Evolutionary conservation across 2,888 invertebrate genomes (phyloP).

Genomic region (Cheiracanthium punctorium): DNA sequence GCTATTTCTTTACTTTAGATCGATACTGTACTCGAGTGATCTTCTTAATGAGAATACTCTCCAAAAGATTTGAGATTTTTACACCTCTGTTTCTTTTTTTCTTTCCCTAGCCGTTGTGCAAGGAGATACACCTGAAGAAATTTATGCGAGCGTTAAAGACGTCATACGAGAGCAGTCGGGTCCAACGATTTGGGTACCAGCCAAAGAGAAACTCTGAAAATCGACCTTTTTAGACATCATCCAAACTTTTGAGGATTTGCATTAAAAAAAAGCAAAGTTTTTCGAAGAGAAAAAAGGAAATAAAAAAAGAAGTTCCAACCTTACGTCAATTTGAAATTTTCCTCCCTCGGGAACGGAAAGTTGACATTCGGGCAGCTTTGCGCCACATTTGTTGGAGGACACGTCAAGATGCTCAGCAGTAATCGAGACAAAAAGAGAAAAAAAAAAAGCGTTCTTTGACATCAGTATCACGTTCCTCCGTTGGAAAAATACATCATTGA

Average conservation of each 20-base stretch:
- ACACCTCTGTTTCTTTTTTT: background rate
- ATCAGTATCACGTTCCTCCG: background rate
- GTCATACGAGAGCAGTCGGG: constrained; percentile 96
- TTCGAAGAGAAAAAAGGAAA: too few relatives aligned
- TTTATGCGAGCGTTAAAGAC: constrained; percentile 94
- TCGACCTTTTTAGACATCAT: background rate
- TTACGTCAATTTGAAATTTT: background rate
- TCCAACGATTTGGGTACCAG: constrained; percentile 97
- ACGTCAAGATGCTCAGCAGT: background rate
- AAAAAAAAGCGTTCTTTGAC: too few relatives aligned
- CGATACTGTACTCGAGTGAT: too few relatives aligned
- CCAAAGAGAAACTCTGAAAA: constrained; percentile 82
- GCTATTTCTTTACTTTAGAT: too few relatives aligned
- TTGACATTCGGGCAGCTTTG: constrained; percentile 2
- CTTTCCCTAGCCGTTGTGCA: constrained; percentile 88
- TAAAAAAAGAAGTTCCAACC: too few relatives aligned
- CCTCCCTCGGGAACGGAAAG: background rate
- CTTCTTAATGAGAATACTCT: too few relatives aligned
- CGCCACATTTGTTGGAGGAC: background rate
- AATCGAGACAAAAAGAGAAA: background rate
- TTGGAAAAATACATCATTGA: background rate
- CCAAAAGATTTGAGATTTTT: too few relatives aligned
- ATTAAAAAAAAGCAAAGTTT: background rate
- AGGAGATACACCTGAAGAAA: constrained; percentile 98
- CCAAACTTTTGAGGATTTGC: background rate